Evolutionary conservation across 2,888 invertebrate genomes (phyloP), one percentile per base, ranked within the genome.

Genomic region (Eristalis arbustorum): DNA sequence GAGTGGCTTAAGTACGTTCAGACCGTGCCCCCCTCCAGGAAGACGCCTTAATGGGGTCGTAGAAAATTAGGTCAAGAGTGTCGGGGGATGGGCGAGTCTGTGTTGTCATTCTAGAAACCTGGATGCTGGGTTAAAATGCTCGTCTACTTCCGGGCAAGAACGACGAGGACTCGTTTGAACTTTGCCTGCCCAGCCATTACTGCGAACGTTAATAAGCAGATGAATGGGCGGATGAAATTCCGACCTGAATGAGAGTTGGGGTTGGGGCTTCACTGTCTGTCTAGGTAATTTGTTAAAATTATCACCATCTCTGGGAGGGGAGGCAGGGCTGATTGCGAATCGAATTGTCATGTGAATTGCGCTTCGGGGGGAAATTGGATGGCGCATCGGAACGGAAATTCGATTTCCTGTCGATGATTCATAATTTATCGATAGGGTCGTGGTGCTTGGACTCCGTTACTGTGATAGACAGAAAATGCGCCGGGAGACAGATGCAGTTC

Each of bases 41-140:
- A 22, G 23, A n/a, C 23, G n/a, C 34, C 42, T 57, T 80, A 68
- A 74, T 64, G 62, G 74, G 56, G n/a, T 31, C 40, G 4, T 28
- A 11, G 3, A 25, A 66, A 76, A 76, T 76, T 75, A 18, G 75
- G 75, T 76, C 81, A 82, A 68, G 66, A 34, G 64, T 49, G 49
- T 8, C 49, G 49, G 49, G 49, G 18, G 6, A 18, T 22, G 18
- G 18, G 18, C 31, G 49, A 62, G 61, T 56, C 25, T n/a, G 18
- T 37, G 74, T 68, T 68, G 62, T 56, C 56, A 68, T 63, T 67
- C 62, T n/a, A 37, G 28, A 57, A 62, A 40, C 49, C 71, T 61
- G 69, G 31, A 63, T 63, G 63, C 68, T n/a, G 61, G 37, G 73
- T 73, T 73, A 28, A 67, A 79, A 37, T 56, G 72, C 56, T n/a